Evolutionary conservation across 2,797 vertebrate genomes (phyloP), one percentile per base, ranked within the genome.

Genomic region (Acrossocheilus wenchowensis): DNA sequence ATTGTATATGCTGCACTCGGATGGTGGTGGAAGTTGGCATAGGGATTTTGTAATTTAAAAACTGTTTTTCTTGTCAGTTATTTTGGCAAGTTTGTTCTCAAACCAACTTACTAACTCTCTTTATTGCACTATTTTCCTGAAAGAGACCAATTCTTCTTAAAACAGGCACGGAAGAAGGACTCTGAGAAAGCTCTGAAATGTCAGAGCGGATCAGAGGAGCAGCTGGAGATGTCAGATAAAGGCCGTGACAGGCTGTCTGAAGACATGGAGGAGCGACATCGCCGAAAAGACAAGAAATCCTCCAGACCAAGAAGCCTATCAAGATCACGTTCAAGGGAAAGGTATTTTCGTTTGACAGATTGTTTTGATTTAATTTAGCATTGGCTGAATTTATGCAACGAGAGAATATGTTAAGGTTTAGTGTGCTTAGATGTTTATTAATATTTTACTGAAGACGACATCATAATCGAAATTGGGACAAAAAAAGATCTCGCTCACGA

Each of bases 121-220:
- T 99, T 99, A 97, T 99, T 98, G 98, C 98, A 98, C 98, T 99
- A 99, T 99, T 99, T 99, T 99, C 97, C 98, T 99, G 98, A 99
- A 99, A 99, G 98, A 99, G 97, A 98, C 97, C 97, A 98, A 97
- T 99, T 99, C 98, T 99, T 99, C 97, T 99, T 99, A 98, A 99
- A 98, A 99, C 98, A 99, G 98, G 98, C 96, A 96, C 97, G 97
- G 96, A 98, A 97, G 97, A 97, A 96, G 88, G 97, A 98, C 92
- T 96, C 95, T 84, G 97, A 98, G 92, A 99, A 98, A 94, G 93
- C 95, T 72, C 95, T 96, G 78, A 99, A 98, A 95, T 97, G 96
- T 88, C 95, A 97, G 92, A 97, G 92, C 92, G 94, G 97, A 93
- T 94, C 94, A 83, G 97, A 98, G 73, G 97, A 98, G 87, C 94